Base-by-base conservation (phyloP, 2,888 invertebrate species). In the Amblyteles armatorius region DNA sequence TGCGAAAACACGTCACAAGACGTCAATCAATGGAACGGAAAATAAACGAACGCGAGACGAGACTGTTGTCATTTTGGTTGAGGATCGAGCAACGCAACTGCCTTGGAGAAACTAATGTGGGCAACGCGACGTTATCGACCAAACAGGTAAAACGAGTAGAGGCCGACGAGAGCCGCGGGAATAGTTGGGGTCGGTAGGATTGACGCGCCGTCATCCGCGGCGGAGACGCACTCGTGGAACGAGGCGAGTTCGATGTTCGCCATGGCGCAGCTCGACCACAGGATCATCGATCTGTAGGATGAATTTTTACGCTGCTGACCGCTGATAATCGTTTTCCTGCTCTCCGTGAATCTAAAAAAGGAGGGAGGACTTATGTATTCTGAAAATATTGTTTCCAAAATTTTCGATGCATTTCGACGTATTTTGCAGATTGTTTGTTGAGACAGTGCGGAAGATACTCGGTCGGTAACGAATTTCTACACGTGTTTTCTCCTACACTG, bases 171-270 rank as follows among this genome's bases (percentile, higher is more conserved):
- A 60, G 33, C n/a, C n/a, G 26, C n/a, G 4, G 13, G 5, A 33
- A 16, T 60, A 6, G 29, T 60, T 16, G 13, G 22, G 9, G 13
- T 13, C 13, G n/a, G 52, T 52, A 19, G n/a, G 52, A 52, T 52
- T 6, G 52, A 52, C n/a, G 6, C 19, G 19, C 7, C 52, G 9
- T 52, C 52, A 7, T 52, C 52, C 3, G 52, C 52, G 19, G 52
- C 52, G 52, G 52, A 52, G 9, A 52, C 19, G 19, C 52, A 52
- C 52, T 52, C 52, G 52, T 52, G 52, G 9, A 52, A 52, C 9
- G 52, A 52, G 19, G 52, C 52, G 19, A 19, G 52, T 52, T 52
- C 52, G n/a, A 52, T 52, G 19, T 52, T 52, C 52, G 52, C 52
- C 19, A n/a, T 52, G 19, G 52, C 52, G 19, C 52, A 52, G 52